Evolutionary conservation across 2,888 invertebrate species (phyloP).

Genomic region (Acrobasis suavella): DNA sequence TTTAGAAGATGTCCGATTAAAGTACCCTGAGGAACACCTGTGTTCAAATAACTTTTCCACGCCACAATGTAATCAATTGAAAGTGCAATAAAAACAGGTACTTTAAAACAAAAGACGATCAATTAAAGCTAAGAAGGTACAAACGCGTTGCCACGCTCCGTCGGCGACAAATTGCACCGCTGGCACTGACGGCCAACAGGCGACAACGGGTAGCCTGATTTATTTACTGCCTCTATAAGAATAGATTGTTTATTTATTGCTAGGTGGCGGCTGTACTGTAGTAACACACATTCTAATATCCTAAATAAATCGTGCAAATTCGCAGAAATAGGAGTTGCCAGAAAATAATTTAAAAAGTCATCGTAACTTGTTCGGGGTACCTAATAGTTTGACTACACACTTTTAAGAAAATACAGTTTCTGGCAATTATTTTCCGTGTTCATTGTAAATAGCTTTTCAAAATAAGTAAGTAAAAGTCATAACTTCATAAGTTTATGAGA

Average conservation of each 20-base stretch:
- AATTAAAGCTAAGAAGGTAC: slow-evolving; percentile 21
- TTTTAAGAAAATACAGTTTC: no score
- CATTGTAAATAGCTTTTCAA: no score
- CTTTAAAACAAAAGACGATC: slow-evolving; percentile 16
- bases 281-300: neutral
- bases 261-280: neutral
- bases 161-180: slow-evolving; percentile 19
- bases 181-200: slow-evolving; percentile 17
- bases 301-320: neutral
- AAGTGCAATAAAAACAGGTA: slow-evolving; percentile 4
- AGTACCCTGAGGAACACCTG: slow-evolving; percentile 4
- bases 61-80: neutral
- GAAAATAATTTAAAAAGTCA: no score
- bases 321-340: neutral
- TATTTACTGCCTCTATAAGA: slow-evolving; percentile 30
- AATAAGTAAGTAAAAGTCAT: no score
- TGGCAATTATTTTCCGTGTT: no score
- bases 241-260: slow-evolving; percentile 26
- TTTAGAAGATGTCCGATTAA: neutral
- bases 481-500: no score
- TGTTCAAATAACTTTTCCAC: neutral
- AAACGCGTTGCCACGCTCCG: slow-evolving; percentile 22
- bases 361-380: no score
- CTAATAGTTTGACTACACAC: no score
- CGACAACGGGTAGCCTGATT: slow-evolving; percentile 26